Evolutionary conservation across 2,797 vertebrate genomes (phyloP), one percentile per base, ranked within the genome.

Genomic region (Cheirogaleus major): DNA sequence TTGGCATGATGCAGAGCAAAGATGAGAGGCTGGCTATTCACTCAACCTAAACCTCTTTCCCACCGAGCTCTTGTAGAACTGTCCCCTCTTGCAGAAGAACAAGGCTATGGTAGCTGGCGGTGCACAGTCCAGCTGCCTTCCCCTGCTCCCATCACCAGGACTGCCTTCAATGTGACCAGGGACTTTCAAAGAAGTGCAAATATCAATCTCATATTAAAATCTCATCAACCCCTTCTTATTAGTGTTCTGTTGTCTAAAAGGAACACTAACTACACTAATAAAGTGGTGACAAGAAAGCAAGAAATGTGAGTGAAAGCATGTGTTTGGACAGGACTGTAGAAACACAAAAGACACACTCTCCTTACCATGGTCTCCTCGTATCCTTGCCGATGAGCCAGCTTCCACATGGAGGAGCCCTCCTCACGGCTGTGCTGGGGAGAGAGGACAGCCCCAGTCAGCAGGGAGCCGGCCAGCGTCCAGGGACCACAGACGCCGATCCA

Each of bases 351-450:
- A 43, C 0, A 0, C 2, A 23, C 11, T 35, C n/a, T 86, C 92
- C 98, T 98, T 97, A 98, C 98, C 92, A 89, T 76, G 22, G 97
- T 90, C 76, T 94, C 97, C 76, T 97, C 97, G 76, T 84, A 96
- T 38, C 70, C 93, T 73, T 70, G 93, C 87, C 85, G 96, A 67
- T 79, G 86, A 78, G n/a, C 73, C 81, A 69, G 35, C 93, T 84
- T 96, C 96, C 87, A 59, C 0, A 50, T 10, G 0, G 82, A 86
- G 25, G 93, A 76, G 70, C 96, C 94, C 75, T 90, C 72, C 25
- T 55, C 43, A 23, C n/a, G 84, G 93, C 89, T 30, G 48, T 96
- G 98, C 98, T 98, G 70, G 45, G 30, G 90, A 92, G 57, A 95
- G 82, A 78, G 80, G 65, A 89, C 35, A 82, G 79, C 73, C n/a